Percentiles rank a stretch among this genome's conserved stretches.
These are phyloP conservation scores for Alethe diademata DNA, from an alignment of 2,113 vertebrate species.

Conservation along the genomic window DNA sequence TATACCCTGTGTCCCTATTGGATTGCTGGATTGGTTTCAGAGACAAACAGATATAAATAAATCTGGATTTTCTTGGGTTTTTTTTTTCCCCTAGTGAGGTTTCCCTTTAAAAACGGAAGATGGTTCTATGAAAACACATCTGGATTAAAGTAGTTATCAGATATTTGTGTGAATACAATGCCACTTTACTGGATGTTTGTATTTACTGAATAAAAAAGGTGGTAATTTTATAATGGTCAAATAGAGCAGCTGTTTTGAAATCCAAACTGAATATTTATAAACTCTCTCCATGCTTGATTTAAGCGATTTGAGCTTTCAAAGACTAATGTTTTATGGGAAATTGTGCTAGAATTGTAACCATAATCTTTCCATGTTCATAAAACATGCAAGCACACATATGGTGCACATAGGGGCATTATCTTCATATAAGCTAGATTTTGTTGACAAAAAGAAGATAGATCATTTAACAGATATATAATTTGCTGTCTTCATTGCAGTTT, in stretches of 20 bases:
- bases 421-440: not conserved
- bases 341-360: not conserved
- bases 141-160: not conserved
- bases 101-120: not conserved
- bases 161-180: not conserved
- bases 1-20: not conserved
- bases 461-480: constrained; percentile 46
- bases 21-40: not conserved
- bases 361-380: not conserved
- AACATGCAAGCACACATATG: not conserved
- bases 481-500: constrained; percentile 64
- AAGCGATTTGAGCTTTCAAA: constrained; percentile 33
- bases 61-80: not conserved
- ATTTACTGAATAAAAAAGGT: not conserved
- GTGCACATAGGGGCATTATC: not conserved
- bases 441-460: constrained; percentile 11
- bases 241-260: constrained; percentile 40
- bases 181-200: not conserved
- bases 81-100: not conserved
- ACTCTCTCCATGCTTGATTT: not conserved
- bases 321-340: not conserved
- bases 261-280: constrained; percentile 23
- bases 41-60: not conserved
- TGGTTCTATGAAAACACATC: not conserved
- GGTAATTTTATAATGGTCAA: not conserved